Evolutionary conservation across 2,113 vertebrate genomes (phyloP).

Genomic region (Shinisaurus crocodilurus): DNA sequence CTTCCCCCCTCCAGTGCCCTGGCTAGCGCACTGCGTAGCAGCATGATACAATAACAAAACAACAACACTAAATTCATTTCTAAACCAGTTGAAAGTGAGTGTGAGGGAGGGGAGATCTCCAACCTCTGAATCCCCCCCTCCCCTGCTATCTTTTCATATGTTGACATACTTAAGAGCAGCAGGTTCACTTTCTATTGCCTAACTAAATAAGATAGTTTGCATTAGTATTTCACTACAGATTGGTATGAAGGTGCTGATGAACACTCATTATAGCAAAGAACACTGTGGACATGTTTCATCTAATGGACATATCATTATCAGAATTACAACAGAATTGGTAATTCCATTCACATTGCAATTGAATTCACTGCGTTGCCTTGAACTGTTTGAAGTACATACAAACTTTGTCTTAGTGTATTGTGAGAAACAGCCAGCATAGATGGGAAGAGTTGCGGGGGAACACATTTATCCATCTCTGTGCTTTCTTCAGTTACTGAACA

Average conservation of each 20-base stretch:
- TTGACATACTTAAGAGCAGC: background rate
- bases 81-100: background rate
- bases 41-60: too few relatives aligned
- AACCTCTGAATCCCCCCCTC: background rate
- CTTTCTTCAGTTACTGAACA: conserved; percentile 36
- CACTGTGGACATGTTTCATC: background rate
- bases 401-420: conserved; percentile 50
- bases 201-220: background rate
- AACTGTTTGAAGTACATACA: conserved; percentile 49
- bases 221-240: background rate
- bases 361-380: conserved; percentile 52
- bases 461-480: conserved; percentile 29
- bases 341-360: conserved; percentile 24
- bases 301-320: conserved; percentile 25
- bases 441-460: conserved; percentile 8
- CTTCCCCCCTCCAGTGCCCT: background rate
- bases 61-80: background rate
- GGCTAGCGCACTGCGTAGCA: background rate
- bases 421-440: conserved; percentile 33
- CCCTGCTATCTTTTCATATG: too few relatives aligned
- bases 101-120: background rate
- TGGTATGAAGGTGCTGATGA: background rate
- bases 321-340: conserved; percentile 25
- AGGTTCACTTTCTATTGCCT: background rate
- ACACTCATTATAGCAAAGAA: background rate